Percentiles rank a stretch among this genome's conserved stretches.
Evolutionary conservation across 2,113 vertebrate species (phyloP).

Genomic region (Eubucco bourcierii): DNA sequence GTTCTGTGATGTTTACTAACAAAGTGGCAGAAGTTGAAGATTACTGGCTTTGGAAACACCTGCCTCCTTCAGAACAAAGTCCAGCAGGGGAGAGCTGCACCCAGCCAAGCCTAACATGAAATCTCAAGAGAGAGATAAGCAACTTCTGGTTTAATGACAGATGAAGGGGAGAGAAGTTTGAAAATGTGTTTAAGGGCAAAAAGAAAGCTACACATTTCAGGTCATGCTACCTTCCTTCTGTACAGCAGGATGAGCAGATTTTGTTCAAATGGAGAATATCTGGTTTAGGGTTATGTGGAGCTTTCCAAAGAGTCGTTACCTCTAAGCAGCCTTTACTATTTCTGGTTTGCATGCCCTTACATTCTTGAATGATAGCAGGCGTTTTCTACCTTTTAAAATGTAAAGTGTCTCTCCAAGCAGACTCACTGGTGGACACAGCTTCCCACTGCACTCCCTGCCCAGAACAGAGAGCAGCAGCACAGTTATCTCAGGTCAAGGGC

Average conservation of each 20-base stretch:
- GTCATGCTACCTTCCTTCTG: not conserved
- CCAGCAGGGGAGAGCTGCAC: not conserved
- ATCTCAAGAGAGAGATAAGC: not conserved
- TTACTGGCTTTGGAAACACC: not conserved
- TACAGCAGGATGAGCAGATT: not conserved
- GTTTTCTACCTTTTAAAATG: not conserved
- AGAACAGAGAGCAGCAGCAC: not conserved
- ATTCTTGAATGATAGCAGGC: not conserved
- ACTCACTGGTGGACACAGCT: not conserved
- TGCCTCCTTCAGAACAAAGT: slow-evolving; percentile 7
- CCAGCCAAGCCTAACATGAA: not conserved
- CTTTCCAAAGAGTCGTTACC: not conserved
- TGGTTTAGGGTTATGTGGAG: not conserved
- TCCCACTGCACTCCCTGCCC: not conserved
- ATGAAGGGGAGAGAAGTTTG: not conserved
- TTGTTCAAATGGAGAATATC: not conserved
- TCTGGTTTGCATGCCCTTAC: not conserved
- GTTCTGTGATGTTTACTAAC: not conserved
- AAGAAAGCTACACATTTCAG: not conserved
- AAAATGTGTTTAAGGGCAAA: not conserved
- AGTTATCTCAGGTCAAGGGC: slow-evolving; percentile 38
- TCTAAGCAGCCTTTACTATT: not conserved
- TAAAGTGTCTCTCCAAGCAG: not conserved
- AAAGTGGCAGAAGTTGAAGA: slow-evolving; percentile 6
- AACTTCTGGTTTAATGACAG: not conserved